Base-by-base conservation (phyloP, 2,888 invertebrate genomes). In the Antheraea yamamai region DNA sequence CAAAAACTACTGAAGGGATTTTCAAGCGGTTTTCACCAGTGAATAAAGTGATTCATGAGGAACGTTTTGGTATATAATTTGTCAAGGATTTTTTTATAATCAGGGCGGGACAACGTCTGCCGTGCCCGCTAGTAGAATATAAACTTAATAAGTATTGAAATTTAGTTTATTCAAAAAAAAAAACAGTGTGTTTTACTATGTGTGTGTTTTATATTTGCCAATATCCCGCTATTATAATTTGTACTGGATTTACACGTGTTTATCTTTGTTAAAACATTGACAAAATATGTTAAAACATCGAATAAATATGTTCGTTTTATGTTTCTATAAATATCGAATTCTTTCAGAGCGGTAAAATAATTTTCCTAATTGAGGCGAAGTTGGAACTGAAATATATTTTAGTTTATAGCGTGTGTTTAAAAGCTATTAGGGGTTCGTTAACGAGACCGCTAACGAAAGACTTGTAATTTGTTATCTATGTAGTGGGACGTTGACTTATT, bases 381-480 rank as follows among this genome's bases (percentile, higher is more conserved):
- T 70, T 39, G 20, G 35, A 39, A 39, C n/a, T 39, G 39, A 70
- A 71, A 71, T 58, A 75, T 75, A 51, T 72, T 61, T 75, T 51
- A 72, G 51, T 26, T 72, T 75, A 72, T 61, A 71, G 51, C 39
- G 35, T 61, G 74, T 75, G 52, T 47, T 75, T 75, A 75, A 61
- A 70, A 71, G 61, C 72, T 51, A 72, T 75, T 75, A 75, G 47
- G 23, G 74, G 35, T 23, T 47, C 61, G 70, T 74, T 71, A 74
- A 74, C 47, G 74, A 74, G 71, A 74, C 74, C 39, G 39, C 74
- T 71, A 30, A 66, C 30, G 64, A 70, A 74, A 71, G 68, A 70
- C 55, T 74, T 70, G 66, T 74, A 58, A 74, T 74, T 74, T 74
- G 51, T 74, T 71, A 71, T 66, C 64, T 66, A 66, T 66, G 64